A percentile compares a stretch with the other conserved stretches of the same genome.
These are phyloP conservation scores for Manis javanica DNA, from an alignment of 2,797 vertebrate species.

Conservation along the genomic window DNA sequence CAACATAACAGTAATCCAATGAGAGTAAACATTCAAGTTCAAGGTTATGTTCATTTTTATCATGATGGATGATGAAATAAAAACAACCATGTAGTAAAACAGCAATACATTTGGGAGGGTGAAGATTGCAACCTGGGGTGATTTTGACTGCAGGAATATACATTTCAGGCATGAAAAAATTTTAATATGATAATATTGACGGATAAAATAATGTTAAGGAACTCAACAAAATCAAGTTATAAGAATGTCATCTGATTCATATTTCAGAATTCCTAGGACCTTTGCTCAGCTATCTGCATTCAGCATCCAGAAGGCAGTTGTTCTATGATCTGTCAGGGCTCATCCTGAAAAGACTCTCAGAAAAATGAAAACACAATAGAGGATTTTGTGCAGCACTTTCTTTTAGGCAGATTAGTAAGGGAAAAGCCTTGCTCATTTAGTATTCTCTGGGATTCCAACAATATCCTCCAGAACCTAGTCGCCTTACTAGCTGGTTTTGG, in stretches of 20 bases:
- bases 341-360: constrained; percentile 23
- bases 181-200: constrained; percentile 78
- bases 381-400: background rate
- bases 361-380: background rate
- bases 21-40: background rate
- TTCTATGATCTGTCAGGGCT: constrained; percentile 58
- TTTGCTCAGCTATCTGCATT: constrained; percentile 41
- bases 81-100: constrained; percentile 20
- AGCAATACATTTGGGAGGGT: constrained; percentile 32
- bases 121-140: constrained; percentile 51
- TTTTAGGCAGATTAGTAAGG: background rate
- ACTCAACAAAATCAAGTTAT: constrained; percentile 76
- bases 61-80: constrained; percentile 53
- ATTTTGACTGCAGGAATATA: constrained; percentile 71
- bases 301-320: background rate
- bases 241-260: constrained; percentile 51
- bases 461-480: background rate
- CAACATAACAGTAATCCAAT: background rate
- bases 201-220: constrained; percentile 73
- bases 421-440: background rate
- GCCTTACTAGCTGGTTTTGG: background rate
- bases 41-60: constrained; percentile 55
- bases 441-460: background rate
- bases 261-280: constrained; percentile 60
- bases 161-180: constrained; percentile 72